A percentile compares a stretch with the other conserved stretches of the same genome.
Evolutionary conservation across 2,888 invertebrate species (phyloP).

Genomic region (Epinotia demarniana): DNA sequence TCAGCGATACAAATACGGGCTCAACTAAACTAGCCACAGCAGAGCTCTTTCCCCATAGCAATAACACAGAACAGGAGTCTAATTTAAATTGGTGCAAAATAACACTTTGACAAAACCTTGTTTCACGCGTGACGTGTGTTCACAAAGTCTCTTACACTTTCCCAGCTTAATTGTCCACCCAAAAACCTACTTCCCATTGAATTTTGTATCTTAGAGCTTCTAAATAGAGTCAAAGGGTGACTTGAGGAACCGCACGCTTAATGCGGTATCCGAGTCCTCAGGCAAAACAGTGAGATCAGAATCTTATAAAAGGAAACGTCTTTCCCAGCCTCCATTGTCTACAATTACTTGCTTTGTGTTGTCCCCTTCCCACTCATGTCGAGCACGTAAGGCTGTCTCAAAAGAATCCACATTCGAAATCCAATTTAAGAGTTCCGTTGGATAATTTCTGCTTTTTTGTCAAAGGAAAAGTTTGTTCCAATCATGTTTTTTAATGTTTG

Average conservation of each 20-base stretch:
- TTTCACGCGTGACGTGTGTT: slow-evolving; percentile 78
- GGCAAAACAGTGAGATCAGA: slow-evolving; percentile 79
- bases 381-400: slow-evolving; percentile 55
- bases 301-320: slow-evolving; percentile 83
- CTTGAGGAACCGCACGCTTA: slow-evolving; percentile 42
- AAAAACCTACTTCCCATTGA: not conserved
- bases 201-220: slow-evolving; percentile 46
- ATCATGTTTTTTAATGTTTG: slow-evolving; percentile 37
- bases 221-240: slow-evolving; percentile 40
- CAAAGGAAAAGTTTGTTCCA: slow-evolving; percentile 42
- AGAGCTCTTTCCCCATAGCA: slow-evolving; percentile 12
- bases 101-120: slow-evolving; percentile 81
- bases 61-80: slow-evolving; percentile 51
- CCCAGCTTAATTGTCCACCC: slow-evolving; percentile 53
- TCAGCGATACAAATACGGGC: slow-evolving; percentile 42
- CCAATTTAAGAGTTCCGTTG: slow-evolving; percentile 77
- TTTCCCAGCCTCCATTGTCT: slow-evolving; percentile 83
- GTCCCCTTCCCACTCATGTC: slow-evolving; percentile 57
- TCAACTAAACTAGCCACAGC: not conserved
- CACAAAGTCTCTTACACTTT: slow-evolving; percentile 73
- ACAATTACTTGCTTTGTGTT: slow-evolving; percentile 81
- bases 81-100: slow-evolving; percentile 61
- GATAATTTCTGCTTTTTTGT: slow-evolving; percentile 62
- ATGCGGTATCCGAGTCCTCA: slow-evolving; percentile 63
- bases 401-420: slow-evolving; percentile 63